Conservation (phyloP, 2,888 invertebrate species). For the Agriopis marginaria region DNA sequence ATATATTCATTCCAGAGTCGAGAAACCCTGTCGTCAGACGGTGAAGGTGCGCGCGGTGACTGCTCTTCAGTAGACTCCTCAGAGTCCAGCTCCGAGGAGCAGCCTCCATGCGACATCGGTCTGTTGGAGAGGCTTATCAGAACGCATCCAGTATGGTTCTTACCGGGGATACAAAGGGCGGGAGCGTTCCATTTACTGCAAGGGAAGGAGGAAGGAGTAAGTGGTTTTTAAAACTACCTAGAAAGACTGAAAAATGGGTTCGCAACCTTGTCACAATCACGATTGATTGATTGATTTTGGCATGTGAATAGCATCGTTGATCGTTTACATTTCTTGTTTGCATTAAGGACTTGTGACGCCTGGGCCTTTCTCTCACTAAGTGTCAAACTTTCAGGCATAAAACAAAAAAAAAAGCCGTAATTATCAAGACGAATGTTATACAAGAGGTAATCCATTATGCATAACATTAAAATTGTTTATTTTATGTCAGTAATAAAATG, state of each 20-base stretch:
- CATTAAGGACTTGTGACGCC: no score
- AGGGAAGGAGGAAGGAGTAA: slow-evolving; percentile 96
- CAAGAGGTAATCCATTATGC: no score
- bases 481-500: no score
- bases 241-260: background rate
- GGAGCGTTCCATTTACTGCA: slow-evolving; percentile 97
- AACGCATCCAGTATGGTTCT: slow-evolving; percentile 98
- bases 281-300: no score
- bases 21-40: slow-evolving; percentile 89
- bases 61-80: slow-evolving; percentile 85
- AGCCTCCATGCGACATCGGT: slow-evolving; percentile 93
- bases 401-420: no score
- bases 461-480: no score
- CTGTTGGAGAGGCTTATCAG: slow-evolving; percentile 95
- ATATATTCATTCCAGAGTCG: slow-evolving; percentile 83
- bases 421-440: no score
- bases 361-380: no score
- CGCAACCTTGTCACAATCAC: no score
- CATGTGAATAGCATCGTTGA: no score
- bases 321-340: no score
- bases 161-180: slow-evolving; percentile 96
- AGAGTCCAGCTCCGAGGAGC: slow-evolving; percentile 87
- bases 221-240: slow-evolving; percentile 56
- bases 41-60: slow-evolving; percentile 86
- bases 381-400: no score